A percentile compares a stretch with the other conserved stretches of the same genome.
Evolutionary conservation across 2,797 vertebrate genomes (phyloP).

Genomic region (Apogon hyalosoma): DNA sequence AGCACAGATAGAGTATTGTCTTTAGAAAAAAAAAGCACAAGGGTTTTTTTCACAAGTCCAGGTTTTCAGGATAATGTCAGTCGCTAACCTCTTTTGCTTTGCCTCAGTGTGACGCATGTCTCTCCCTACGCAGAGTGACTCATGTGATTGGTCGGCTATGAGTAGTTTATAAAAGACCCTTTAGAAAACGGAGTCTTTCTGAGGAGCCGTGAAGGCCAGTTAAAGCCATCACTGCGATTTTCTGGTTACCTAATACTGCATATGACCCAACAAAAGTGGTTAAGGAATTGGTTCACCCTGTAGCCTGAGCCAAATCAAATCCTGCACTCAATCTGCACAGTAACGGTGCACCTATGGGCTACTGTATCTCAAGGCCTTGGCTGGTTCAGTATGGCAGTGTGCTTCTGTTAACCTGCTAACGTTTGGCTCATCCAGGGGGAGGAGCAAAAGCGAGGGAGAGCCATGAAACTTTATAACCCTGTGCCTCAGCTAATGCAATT

Average conservation of each 20-base stretch:
- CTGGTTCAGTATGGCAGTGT: conserved; percentile 21
- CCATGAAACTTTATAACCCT: conserved; percentile 80
- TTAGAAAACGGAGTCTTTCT: conserved; percentile 58
- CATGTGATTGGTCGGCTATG: conserved; percentile 48
- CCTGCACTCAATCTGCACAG: conserved; percentile 1
- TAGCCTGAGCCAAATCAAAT: conserved; percentile 48
- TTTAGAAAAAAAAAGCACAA: not conserved
- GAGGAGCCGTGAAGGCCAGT: conserved; percentile 49
- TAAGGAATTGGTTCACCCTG: conserved; percentile 46
- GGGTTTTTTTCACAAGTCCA: conserved; percentile 3
- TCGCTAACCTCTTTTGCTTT: conserved; percentile 28
- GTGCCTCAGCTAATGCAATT: conserved; percentile 80
- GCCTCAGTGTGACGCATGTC: conserved; percentile 51
- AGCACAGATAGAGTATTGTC: conserved; percentile 17
- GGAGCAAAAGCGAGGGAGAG: conserved; percentile 39
- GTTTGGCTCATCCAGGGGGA: conserved; percentile 53
- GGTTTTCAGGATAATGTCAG: conserved; percentile 31
- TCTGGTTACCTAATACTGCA: conserved; percentile 73
- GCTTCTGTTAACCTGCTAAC: conserved; percentile 57
- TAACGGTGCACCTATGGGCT: conserved; percentile 18
- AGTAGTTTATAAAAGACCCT: conserved; percentile 59
- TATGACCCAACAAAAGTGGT: conserved; percentile 65
- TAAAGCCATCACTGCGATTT: conserved; percentile 58
- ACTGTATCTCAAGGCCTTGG: conserved; percentile 9
- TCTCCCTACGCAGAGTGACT: conserved; percentile 46